phyloP scores from a whole-genome alignment of 2,113 vertebrate genomes.

The Ardeotis arabs region DNA sequence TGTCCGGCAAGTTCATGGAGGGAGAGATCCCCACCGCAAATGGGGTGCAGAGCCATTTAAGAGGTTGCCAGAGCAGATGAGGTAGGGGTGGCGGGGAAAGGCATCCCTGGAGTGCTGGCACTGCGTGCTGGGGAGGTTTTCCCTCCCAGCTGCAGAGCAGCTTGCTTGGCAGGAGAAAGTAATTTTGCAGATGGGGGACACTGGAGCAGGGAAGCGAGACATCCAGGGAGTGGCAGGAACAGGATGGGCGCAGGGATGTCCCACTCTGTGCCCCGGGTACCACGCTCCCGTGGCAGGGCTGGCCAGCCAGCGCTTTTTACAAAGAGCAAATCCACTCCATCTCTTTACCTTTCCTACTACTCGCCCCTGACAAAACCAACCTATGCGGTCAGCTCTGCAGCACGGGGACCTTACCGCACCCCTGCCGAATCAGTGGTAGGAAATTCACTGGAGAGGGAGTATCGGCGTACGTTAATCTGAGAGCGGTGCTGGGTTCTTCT shows the following conservation, averaged over 20 bases:
- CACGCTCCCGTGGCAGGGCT: accelerated
- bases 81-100: accelerated
- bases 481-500: neutral
- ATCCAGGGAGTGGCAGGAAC: neutral
- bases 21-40: neutral
- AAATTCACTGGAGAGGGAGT: neutral
- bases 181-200: neutral
- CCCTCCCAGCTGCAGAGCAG: neutral
- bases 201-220: neutral
- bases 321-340: neutral
- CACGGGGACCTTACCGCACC: neutral
- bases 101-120: neutral
- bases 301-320: neutral
- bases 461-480: neutral
- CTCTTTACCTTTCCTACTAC: neutral
- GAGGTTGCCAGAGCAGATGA: neutral
- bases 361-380: neutral
- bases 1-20: neutral
- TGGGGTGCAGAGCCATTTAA: neutral
- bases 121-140: neutral
- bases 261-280: accelerated
- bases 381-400: neutral
- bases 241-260: neutral
- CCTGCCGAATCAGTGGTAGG: neutral
- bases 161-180: neutral